phyloP scores from a whole-genome alignment of 2,797 vertebrate species.

The Pteronotus mesoamericanus region DNA sequence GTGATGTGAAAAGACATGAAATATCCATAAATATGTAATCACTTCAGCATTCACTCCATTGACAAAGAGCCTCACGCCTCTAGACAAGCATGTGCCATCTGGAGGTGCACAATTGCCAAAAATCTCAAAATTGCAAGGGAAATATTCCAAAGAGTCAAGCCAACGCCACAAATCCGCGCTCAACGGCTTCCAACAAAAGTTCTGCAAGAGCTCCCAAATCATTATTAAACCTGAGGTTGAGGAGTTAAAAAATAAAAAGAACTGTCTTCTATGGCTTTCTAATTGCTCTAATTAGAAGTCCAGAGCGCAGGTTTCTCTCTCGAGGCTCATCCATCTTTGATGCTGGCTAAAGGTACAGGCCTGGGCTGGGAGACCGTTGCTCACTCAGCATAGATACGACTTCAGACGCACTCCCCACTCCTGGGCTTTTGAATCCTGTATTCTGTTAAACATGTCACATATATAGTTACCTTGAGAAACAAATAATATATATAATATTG shows the following conservation, averaged over 20 bases:
- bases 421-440: not conserved
- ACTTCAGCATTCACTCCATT: not conserved
- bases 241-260: not conserved
- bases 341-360: not conserved
- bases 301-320: not conserved
- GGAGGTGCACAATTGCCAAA: conserved; percentile 18
- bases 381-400: not conserved
- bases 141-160: conserved; percentile 16
- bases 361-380: rapidly evolving
- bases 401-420: rapidly evolving
- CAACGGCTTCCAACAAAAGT: not conserved
- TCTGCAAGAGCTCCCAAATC: not conserved
- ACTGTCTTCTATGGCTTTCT: not conserved
- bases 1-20: not conserved
- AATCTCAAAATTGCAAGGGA: conserved; percentile 18
- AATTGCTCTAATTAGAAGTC: not conserved
- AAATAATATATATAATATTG: too few species aligned
- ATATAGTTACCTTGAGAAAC: not conserved
- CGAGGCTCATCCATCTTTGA: not conserved
- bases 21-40: not conserved
- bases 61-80: not conserved
- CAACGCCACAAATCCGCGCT: not conserved
- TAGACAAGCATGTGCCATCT: conserved; percentile 1
- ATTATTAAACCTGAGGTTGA: not conserved
- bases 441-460: not conserved